Evolutionary conservation across 1,140 invertebrate genomes (phyloP).

Genomic region (Trialeurodes vaporariorum): DNA sequence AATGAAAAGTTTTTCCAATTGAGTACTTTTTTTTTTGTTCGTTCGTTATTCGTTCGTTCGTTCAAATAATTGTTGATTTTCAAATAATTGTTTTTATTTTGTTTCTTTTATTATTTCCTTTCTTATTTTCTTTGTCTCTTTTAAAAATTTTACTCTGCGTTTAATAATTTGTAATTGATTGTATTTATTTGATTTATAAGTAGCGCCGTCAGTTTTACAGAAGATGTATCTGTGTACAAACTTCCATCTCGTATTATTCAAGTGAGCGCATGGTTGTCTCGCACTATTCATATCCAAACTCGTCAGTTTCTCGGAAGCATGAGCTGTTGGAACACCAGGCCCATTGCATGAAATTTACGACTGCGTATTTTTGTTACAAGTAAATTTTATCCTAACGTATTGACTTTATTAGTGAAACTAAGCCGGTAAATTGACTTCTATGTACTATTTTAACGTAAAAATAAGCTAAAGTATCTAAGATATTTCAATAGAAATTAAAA

Average conservation of each 20-base stretch:
- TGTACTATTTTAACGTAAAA: no score
- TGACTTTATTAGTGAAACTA: no score
- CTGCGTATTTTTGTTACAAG: no score
- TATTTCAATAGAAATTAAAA: no score
- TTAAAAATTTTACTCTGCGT: not conserved
- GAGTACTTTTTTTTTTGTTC: not conserved
- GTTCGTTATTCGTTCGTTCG: no score
- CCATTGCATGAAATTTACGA: no score
- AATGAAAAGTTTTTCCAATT: not conserved
- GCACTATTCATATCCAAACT: not conserved
- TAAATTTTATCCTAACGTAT: no score
- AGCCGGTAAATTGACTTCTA: no score
- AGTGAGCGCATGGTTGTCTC: not conserved
- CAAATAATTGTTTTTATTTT: not conserved
- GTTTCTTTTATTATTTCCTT: not conserved
- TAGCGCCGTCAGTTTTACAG: not conserved
- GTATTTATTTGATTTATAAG: not conserved
- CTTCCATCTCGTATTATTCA: not conserved
- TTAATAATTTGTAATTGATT: not conserved
- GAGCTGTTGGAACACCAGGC: no score
- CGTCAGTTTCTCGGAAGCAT: no score
- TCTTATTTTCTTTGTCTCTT: no score
- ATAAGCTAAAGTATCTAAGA: no score
- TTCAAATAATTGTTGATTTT: not conserved
- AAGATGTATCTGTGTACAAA: not conserved